Conservation (phyloP, 1,140 invertebrate genomes). For the Xylocopa sonorina region DNA sequence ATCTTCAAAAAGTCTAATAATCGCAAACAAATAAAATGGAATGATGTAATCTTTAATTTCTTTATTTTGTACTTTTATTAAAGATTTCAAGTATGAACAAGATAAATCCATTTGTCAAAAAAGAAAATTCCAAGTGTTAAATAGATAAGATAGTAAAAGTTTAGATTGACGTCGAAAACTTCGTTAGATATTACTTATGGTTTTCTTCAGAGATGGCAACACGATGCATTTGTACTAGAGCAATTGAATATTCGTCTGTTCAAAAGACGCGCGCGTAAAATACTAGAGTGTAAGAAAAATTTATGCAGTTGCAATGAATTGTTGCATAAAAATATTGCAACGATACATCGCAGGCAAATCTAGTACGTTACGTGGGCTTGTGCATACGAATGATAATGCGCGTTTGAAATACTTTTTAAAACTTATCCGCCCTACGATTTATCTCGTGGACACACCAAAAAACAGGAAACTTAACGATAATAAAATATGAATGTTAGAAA, state of each 20-base stretch:
- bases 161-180: conserved; percentile 23
- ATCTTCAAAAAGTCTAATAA: background rate
- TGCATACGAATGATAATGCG: background rate
- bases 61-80: background rate
- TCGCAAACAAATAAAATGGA: background rate
- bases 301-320: background rate
- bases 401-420: background rate
- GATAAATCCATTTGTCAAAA: background rate
- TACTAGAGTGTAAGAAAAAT: background rate
- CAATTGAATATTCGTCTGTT: background rate
- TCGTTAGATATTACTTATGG: conserved; percentile 1
- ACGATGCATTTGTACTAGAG: conserved; percentile 1
- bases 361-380: background rate
- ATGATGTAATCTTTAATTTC: background rate
- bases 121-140: background rate
- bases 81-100: background rate
- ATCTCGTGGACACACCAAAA: too few relatives aligned
- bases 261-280: background rate
- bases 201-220: conserved; percentile 41
- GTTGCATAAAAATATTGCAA: background rate
- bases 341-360: background rate
- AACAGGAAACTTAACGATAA: too few relatives aligned
- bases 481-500: background rate
- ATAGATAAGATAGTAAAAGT: conserved; percentile 13
- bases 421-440: too few relatives aligned